Conservation (phyloP, 1,140 invertebrate species). For the Galendromus occidentalis region DNA sequence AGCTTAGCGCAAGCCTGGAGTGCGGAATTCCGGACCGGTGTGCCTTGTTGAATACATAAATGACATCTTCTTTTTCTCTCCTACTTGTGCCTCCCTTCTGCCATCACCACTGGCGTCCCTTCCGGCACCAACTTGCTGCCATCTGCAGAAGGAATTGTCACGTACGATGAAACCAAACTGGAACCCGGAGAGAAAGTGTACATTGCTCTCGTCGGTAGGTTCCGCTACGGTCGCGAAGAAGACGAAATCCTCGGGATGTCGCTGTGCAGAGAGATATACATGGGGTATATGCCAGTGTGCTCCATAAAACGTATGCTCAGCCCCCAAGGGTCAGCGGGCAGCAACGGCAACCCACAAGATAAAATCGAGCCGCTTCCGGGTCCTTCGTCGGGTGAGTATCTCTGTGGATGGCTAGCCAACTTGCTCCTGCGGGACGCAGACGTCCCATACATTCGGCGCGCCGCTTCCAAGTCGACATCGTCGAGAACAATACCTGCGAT, state of each 20-base stretch:
- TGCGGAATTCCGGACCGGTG: too few relatives aligned
- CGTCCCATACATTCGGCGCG: too few relatives aligned
- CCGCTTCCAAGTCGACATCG: too few relatives aligned
- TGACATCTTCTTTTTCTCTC: too few relatives aligned
- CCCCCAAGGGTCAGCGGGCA: not conserved
- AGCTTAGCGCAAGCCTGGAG: too few relatives aligned
- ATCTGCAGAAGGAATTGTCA: slow-evolving; percentile 9
- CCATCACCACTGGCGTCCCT: not conserved
- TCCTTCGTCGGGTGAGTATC: not conserved
- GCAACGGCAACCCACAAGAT: not conserved
- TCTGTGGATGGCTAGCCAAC: too few relatives aligned
- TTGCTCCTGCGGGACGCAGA: too few relatives aligned
- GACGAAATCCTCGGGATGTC: slow-evolving; percentile 13
- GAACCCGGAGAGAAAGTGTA: slow-evolving; percentile 4
- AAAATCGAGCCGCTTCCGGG: not conserved
- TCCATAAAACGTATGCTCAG: not conserved
- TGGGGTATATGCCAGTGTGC: slow-evolving; percentile 5
- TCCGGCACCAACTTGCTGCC: too few relatives aligned
- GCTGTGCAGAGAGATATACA: slow-evolving; percentile 11
- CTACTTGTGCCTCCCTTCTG: too few relatives aligned
- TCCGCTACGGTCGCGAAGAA: slow-evolving; percentile 14
- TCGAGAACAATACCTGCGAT: too few relatives aligned
- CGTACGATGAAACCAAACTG: not conserved
- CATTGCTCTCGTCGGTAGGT: not conserved
- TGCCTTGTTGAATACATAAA: too few relatives aligned